These are phyloP conservation scores for Xestia c-nigrum DNA, from an alignment of 2,888 invertebrate genomes.

Conservation along the genomic window DNA sequence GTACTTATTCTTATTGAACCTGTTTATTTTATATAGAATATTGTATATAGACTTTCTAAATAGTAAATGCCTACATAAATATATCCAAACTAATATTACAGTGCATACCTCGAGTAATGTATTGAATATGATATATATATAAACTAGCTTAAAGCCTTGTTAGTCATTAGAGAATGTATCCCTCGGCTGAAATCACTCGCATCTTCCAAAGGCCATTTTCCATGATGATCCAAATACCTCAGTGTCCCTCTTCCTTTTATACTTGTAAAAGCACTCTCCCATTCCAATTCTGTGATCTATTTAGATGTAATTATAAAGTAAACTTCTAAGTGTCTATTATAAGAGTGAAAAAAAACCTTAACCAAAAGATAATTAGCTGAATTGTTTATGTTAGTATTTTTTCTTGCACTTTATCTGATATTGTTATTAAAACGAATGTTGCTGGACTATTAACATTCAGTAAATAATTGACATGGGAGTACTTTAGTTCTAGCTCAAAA, in stretches of 20 bases:
- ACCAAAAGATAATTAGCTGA: constrained; percentile 44
- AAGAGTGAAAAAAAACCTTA: constrained; percentile 22
- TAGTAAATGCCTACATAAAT: constrained; percentile 42
- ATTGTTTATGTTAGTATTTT: constrained; percentile 7
- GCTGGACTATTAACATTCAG: not conserved
- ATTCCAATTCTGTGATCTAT: constrained; percentile 77
- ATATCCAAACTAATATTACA: constrained; percentile 36
- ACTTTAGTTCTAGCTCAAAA: not conserved
- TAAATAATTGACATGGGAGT: not conserved
- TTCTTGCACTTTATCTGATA: constrained; percentile 18
- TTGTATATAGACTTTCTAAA: constrained; percentile 42
- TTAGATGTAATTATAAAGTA: constrained; percentile 61
- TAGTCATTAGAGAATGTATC: constrained; percentile 45
- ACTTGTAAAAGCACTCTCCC: constrained; percentile 52
- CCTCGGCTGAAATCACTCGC: constrained; percentile 20
- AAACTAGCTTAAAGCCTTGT: constrained; percentile 52
- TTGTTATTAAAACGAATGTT: constrained; percentile 1
- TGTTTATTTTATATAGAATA: constrained; percentile 30
- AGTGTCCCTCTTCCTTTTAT: constrained; percentile 51
- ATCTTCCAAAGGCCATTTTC: constrained; percentile 69
- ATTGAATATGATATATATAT: constrained; percentile 17
- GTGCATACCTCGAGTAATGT: constrained; percentile 29
- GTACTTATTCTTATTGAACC: constrained; percentile 6
- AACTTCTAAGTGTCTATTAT: constrained; percentile 50
- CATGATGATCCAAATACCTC: constrained; percentile 70